A percentile compares a stretch with the other conserved stretches of the same genome.
phyloP scores from a whole-genome alignment of 37 sponge, comb jelly and placozoan genomes.

The Halichondria panicea region DNA sequence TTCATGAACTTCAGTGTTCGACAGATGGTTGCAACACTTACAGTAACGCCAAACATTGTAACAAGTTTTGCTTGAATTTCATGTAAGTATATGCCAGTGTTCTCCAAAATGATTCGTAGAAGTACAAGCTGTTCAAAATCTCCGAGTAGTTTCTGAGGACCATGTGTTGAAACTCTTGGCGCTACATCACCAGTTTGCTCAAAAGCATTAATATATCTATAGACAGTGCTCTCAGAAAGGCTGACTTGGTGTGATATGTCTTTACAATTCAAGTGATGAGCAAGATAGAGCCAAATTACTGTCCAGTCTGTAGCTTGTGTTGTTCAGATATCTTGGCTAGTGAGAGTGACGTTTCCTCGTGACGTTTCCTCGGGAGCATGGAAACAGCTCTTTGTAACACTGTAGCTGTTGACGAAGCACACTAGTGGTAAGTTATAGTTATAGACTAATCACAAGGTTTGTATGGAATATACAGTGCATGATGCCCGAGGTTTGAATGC shows the following conservation, averaged over 20 bases:
- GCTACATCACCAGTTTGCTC: conserved; percentile 30
- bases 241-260: conserved; percentile 1
- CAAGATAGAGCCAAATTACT: conserved; percentile 17
- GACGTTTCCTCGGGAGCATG: too few species aligned
- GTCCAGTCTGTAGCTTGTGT: too few species aligned
- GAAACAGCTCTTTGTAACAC: too few species aligned
- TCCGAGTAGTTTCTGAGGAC: conserved; percentile 17
- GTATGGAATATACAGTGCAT: too few species aligned
- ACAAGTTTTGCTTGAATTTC: conserved; percentile 8
- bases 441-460: too few species aligned
- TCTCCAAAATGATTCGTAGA: conserved; percentile 15
- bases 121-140: conserved; percentile 18
- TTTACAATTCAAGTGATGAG: not conserved
- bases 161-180: conserved; percentile 7
- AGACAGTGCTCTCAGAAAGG: conserved; percentile 3
- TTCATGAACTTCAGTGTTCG: conserved; percentile 19
- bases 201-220: conserved; percentile 12
- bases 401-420: too few species aligned
- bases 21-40: conserved; percentile 20
- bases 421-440: too few species aligned
- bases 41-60: conserved; percentile 13
- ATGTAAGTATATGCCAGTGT: conserved; percentile 39
- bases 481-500: too few species aligned
- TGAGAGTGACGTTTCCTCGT: too few species aligned
- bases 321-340: too few species aligned